These are phyloP conservation scores for Melikaiella ostensackeni DNA, from an alignment of 2,888 invertebrate species.

Conservation along the genomic window DNA sequence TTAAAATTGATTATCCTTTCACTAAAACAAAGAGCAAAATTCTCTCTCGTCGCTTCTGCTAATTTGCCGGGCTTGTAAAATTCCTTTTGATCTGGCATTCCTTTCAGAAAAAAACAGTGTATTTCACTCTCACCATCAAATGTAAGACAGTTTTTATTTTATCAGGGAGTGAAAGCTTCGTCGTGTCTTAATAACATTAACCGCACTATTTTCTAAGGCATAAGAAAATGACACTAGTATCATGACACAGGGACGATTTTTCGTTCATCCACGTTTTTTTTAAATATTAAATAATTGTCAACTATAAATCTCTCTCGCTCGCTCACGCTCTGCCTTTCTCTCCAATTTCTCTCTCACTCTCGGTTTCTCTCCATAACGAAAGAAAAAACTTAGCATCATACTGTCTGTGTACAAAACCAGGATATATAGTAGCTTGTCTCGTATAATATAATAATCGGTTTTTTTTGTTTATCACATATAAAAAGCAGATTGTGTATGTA, in stretches of 20 bases:
- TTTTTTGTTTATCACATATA: conserved; percentile 70
- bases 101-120: conserved; percentile 21
- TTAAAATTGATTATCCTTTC: conserved; percentile 11
- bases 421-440: conserved; percentile 74
- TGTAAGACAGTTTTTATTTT: neutral
- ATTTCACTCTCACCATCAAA: conserved; percentile 1
- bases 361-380: conserved; percentile 56
- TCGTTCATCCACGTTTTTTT: conserved; percentile 29
- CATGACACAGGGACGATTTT: conserved; percentile 50
- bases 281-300: conserved; percentile 42
- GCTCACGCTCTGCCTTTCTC: conserved; percentile 24
- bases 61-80: conserved; percentile 6
- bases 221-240: conserved; percentile 60
- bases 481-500: conserved; percentile 76
- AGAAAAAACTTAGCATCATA: conserved; percentile 69
- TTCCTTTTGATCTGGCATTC: conserved; percentile 36
- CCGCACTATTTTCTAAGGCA: conserved; percentile 40
- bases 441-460: conserved; percentile 70
- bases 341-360: conserved; percentile 38
- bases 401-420: conserved; percentile 75
- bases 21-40: conserved; percentile 29
- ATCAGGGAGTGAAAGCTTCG: neutral
- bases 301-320: conserved; percentile 39
- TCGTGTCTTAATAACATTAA: conserved; percentile 17
- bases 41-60: neutral